Conservation (phyloP, 2,797 vertebrate genomes). For the Capromys pilorides region DNA sequence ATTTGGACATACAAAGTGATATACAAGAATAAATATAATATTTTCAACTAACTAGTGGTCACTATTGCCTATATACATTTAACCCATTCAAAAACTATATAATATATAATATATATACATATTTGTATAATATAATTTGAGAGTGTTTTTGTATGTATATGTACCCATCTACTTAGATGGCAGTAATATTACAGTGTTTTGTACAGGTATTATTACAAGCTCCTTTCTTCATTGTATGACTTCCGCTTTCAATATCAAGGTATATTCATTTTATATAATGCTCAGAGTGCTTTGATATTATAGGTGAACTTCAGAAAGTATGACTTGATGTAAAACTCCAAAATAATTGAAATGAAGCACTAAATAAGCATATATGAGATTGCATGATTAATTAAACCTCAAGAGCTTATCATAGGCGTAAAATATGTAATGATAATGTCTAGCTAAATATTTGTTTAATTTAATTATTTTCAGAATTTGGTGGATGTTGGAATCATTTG, state of each 20-base stretch:
- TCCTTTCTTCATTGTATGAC: neutral
- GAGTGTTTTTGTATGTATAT: neutral
- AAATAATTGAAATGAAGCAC: constrained; percentile 7
- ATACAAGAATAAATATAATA: neutral
- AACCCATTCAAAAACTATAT: no score
- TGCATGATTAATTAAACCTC: neutral
- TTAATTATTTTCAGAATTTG: constrained; percentile 13
- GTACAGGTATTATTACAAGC: neutral
- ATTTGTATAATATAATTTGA: neutral
- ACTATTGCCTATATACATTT: no score
- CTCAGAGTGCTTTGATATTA: neutral
- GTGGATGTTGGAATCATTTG: neutral
- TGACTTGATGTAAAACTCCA: neutral
- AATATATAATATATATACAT: neutral
- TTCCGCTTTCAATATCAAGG: neutral
- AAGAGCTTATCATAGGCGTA: neutral
- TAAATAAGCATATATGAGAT: neutral
- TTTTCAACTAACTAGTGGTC: neutral
- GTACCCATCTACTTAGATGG: neutral
- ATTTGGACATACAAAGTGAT: neutral
- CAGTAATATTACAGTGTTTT: constrained; percentile 23
- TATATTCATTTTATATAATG: neutral
- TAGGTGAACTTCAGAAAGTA: neutral
- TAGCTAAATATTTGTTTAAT: neutral
- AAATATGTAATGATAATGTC: neutral